These are phyloP conservation scores for Cremastobaeus sp. DNA, from an alignment of 2,888 invertebrate genomes.

Conservation along the genomic window DNA sequence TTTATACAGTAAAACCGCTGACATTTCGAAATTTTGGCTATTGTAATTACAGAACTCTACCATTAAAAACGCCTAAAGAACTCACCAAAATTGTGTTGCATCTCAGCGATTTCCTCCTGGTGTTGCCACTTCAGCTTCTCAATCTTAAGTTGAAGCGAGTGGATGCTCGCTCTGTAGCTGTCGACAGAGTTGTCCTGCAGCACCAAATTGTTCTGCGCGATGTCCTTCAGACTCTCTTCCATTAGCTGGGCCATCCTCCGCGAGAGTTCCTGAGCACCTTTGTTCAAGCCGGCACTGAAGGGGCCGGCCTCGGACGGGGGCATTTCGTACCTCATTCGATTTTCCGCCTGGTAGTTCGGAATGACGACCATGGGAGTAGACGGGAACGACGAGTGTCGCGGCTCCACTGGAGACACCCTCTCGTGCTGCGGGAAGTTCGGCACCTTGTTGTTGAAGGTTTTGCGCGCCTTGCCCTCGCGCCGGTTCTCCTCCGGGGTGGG, in stretches of 20 bases:
- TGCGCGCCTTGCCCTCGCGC: conserved; percentile 75
- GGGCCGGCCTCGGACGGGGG: conserved; percentile 71
- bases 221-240: conserved; percentile 70
- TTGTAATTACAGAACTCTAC: too few relatives aligned
- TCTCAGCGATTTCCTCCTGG: conserved; percentile 85
- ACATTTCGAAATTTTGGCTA: too few relatives aligned
- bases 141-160: conserved; percentile 83
- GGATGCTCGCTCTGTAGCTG: conserved; percentile 81
- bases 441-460: conserved; percentile 75
- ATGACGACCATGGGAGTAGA: conserved; percentile 75
- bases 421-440: conserved; percentile 64
- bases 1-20: too few relatives aligned
- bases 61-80: too few relatives aligned
- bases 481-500: conserved; percentile 48
- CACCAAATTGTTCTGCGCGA: conserved; percentile 56
- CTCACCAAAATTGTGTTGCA: conserved; percentile 85
- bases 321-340: conserved; percentile 33
- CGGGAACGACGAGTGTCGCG: conserved; percentile 65
- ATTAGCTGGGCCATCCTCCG: conserved; percentile 73
- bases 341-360: conserved; percentile 64
- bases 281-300: conserved; percentile 69
- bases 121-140: conserved; percentile 86
- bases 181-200: conserved; percentile 62
- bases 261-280: conserved; percentile 71
- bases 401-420: conserved; percentile 40